Evolutionary conservation across 2,888 invertebrate species (phyloP).

Genomic region (Cryptops parisi): DNA sequence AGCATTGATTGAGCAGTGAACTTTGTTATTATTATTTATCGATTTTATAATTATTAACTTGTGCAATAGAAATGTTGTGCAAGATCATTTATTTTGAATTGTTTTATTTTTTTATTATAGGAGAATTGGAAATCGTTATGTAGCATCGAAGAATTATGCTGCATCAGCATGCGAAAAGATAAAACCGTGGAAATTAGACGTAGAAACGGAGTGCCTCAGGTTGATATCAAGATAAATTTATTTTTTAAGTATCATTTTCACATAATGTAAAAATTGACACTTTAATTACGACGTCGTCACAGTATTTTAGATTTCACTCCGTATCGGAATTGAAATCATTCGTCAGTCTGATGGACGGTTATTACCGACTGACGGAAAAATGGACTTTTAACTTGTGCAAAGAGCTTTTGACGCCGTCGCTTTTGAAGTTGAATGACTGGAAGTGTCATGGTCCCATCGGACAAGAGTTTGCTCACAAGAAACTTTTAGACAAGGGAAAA

Average conservation of each 20-base stretch:
- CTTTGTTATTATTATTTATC: too few relatives aligned
- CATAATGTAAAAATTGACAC: too few relatives aligned
- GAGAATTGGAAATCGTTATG: constrained; percentile 35
- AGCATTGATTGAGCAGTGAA: too few relatives aligned
- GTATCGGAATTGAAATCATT: constrained; percentile 23
- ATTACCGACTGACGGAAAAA: constrained; percentile 69
- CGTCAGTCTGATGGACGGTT: constrained; percentile 53
- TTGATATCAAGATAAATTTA: too few relatives aligned
- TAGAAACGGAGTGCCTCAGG: constrained; percentile 33
- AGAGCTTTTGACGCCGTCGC: constrained; percentile 62
- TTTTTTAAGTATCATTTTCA: too few relatives aligned
- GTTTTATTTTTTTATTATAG: constrained; percentile 3
- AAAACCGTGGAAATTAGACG: constrained; percentile 53
- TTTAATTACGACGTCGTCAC: too few relatives aligned
- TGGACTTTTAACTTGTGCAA: constrained; percentile 84
- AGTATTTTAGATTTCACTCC: constrained; percentile 18
- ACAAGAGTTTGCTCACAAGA: constrained; percentile 67
- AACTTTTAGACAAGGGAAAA: constrained; percentile 60
- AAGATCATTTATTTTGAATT: too few relatives aligned
- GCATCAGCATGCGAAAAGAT: constrained; percentile 44
- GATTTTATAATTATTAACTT: too few relatives aligned
- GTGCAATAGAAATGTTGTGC: too few relatives aligned
- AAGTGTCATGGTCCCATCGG: constrained; percentile 76
- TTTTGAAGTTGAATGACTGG: constrained; percentile 51
- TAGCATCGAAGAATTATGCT: constrained; percentile 68